Conservation (phyloP, 2,797 vertebrate species). For the Loriculus beryllinus region DNA sequence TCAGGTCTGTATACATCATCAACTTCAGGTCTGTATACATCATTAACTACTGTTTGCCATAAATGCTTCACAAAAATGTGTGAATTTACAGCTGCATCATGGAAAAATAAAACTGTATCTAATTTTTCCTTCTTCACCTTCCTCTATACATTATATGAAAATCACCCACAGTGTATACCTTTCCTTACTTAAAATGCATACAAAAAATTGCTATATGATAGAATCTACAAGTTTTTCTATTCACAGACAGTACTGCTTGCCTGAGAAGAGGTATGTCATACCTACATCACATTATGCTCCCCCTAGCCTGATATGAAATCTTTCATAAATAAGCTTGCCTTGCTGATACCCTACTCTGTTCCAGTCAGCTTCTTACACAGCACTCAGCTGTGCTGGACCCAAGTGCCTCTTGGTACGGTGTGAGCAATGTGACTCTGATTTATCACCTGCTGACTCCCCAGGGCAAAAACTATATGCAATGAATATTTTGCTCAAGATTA, state of each 20-base stretch:
- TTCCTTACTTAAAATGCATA: neutral
- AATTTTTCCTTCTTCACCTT: neutral
- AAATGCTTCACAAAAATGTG: neutral
- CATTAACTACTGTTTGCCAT: slow-evolving; percentile 5
- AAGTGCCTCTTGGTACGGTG: neutral
- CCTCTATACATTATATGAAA: neutral
- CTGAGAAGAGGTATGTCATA: neutral
- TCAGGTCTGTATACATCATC: neutral
- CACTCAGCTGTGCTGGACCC: neutral
- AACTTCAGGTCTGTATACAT: neutral
- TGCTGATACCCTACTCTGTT: neutral
- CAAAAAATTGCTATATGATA: neutral
- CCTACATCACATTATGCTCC: neutral
- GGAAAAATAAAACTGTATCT: neutral
- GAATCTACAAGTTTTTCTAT: neutral
- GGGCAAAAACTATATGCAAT: neutral
- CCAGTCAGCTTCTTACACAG: neutral
- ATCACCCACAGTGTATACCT: neutral
- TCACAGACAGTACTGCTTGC: neutral
- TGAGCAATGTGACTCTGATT: neutral
- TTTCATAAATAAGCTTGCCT: neutral
- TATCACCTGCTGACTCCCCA: neutral
- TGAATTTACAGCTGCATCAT: neutral
- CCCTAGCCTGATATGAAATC: accelerated
- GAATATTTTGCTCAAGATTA: neutral